Base-by-base conservation (phyloP, 2,113 vertebrate genomes). In the Aramus guarauna region DNA sequence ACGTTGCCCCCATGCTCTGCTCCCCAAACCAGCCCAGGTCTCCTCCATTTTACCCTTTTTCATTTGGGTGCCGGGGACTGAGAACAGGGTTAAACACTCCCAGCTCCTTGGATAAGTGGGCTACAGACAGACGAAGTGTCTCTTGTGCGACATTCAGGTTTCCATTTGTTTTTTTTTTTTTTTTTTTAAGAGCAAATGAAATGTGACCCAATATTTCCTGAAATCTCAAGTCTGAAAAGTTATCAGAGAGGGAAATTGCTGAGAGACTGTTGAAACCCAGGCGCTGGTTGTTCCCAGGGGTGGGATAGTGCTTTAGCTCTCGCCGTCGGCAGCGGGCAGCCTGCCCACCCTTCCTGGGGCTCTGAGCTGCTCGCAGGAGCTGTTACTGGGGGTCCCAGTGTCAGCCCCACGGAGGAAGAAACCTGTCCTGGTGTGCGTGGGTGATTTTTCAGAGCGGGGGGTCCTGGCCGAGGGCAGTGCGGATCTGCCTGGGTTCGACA, bases 391-490 rank as follows among this genome's bases (percentile, higher is more conserved):
- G 59, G 16, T 59, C 55, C 69, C 8, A 0, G 68, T 22, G 34
- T 18, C 9, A 7, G 17, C 50, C 39, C 43, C 19, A 9, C 3
- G 1, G 30, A n/a, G 30, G 39, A 26, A 34, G 62, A 47, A 59
- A 7, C 22, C 53, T 45, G 0, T 47, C 30, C 55, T 56, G 0
- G 4, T 18, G 7, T 5, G 11, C 3, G 10, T 6, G 48, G 17
- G 15, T 41, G 84, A 5, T 45, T 45, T 45, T 82, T 75, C 27
- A 23, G 66, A 15, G 22, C 3, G 24, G 56, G 56, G 47, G 36
- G 29, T n/a, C 30, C 36, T n/a, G 45, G 45, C 67, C 7, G 81
- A 27, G 32, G 27, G 16, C 48, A 1, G 1, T 27, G 60, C 1
- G 2, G 47, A 36, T 52, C 60, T 27, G 48, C 8, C 3, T 34